Evolutionary conservation across 2,888 invertebrate genomes (phyloP).

Genomic region (Synergus itoensis): DNA sequence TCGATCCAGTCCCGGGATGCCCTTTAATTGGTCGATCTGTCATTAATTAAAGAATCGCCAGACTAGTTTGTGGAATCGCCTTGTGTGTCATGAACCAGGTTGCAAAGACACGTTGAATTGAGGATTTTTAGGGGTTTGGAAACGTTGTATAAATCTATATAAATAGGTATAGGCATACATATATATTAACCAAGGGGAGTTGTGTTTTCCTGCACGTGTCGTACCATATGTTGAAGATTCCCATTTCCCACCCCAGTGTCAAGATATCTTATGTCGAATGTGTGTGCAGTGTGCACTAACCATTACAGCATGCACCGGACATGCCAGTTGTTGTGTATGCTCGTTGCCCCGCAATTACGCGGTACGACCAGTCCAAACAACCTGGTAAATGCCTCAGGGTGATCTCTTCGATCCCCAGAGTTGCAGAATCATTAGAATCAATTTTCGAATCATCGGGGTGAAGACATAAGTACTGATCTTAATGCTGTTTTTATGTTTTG

Average conservation of each 20-base stretch:
- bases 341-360: slow-evolving; percentile 14
- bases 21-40: slow-evolving; percentile 23
- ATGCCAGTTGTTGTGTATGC: slow-evolving; percentile 7
- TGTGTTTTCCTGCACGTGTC: slow-evolving; percentile 21
- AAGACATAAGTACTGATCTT: slow-evolving; percentile 17
- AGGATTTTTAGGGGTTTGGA: neutral
- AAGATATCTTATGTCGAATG: neutral
- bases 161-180: neutral
- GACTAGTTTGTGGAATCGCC: slow-evolving; percentile 13
- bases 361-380: slow-evolving; percentile 2
- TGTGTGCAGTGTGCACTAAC: neutral
- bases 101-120: neutral
- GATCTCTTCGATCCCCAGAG: slow-evolving; percentile 1
- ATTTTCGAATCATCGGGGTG: slow-evolving; percentile 29
- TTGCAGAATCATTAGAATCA: slow-evolving; percentile 31
- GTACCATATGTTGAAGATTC: slow-evolving; percentile 6
- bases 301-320: slow-evolving; percentile 21
- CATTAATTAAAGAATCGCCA: slow-evolving; percentile 34
- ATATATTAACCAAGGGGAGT: neutral
- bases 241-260: neutral
- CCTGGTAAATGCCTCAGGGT: slow-evolving; percentile 2
- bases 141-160: no score
- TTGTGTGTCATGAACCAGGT: slow-evolving; percentile 18
- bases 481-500: neutral
- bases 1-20: slow-evolving; percentile 2